Conservation (phyloP, 2,113 vertebrate genomes). For the Chinchilla lanigera region DNA sequence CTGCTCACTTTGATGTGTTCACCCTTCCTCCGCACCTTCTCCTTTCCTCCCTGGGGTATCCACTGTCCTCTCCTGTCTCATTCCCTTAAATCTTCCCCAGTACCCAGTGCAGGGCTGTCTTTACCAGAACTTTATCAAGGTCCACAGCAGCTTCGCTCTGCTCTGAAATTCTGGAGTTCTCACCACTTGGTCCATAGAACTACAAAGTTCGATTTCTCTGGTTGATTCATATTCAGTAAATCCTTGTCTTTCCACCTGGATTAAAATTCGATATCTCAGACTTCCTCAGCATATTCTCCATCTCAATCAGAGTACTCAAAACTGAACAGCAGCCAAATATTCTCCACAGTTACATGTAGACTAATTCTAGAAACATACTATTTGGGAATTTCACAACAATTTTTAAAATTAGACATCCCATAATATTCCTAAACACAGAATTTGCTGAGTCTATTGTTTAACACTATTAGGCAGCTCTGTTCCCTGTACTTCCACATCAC, state of each 20-base stretch:
- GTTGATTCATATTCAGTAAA: neutral
- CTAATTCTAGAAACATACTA: conserved; percentile 50
- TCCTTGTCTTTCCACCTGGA: neutral
- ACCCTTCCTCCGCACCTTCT: neutral
- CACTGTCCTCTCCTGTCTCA: neutral
- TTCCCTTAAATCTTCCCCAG: neutral
- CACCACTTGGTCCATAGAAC: neutral
- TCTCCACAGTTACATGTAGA: neutral
- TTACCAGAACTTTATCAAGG: neutral
- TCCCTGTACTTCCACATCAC: neutral
- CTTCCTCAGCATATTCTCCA: neutral
- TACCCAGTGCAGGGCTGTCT: neutral
- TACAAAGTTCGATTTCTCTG: neutral
- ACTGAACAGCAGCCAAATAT: neutral
- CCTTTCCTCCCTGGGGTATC: neutral
- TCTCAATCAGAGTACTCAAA: neutral
- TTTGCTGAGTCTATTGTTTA: neutral
- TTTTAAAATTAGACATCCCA: conserved; percentile 38
- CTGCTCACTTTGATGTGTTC: neutral
- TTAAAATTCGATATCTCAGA: neutral
- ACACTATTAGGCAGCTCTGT: neutral
- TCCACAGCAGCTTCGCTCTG: neutral
- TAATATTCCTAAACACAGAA: neutral
- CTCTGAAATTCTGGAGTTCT: neutral
- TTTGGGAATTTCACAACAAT: conserved; percentile 41